Base-by-base conservation (phyloP, 2,888 invertebrate genomes). In the Boloria euphrosyne region DNA sequence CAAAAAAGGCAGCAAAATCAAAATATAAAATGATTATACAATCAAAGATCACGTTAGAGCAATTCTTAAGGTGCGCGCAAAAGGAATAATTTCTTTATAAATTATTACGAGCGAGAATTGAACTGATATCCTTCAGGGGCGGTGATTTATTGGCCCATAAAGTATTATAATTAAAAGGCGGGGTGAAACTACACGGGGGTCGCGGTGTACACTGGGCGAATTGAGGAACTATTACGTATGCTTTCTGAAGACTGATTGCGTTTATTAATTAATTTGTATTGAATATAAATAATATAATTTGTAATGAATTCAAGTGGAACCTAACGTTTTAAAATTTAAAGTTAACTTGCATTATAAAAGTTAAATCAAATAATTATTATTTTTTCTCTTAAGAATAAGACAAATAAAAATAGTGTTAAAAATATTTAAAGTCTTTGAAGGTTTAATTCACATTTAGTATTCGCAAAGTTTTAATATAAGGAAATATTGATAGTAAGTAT, bases 81-180 rank as follows among this genome's bases (percentile, higher is more conserved):
- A 85, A 79, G 76, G 86, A 85, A 94, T 94, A 94, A 94, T 94
- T 94, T 93, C 94, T 93, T 93, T 93, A 93, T 94, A 94, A 94
- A 94, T 94, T 94, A 94, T 94, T 93, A 90, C 93, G 87, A 87
- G 90, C 92, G 90, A 93, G 94, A 94, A 94, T 94, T 94, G 94
- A 94, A 94, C 94, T 89, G 94, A 93, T 94, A 94, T 94, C 94
- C 89, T 90, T 90, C 89, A 88, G 84, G 87, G 81, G 78, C 78
- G 84, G 89, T 95, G 95, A 95, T 95, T 95, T 95, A 95, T 95
- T 93, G 94, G 93, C 93, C 94, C 94, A 95, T 95, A 95, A 95
- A 95, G 94, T 95, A 95, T 95, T 95, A 95, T 95, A 95, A 95
- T 95, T 95, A 95, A 95, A 95, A 94, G 94, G 93, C 85, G 83